phyloP scores from a whole-genome alignment of 2,113 vertebrate species.

The Xiphorhynchus elegans region DNA sequence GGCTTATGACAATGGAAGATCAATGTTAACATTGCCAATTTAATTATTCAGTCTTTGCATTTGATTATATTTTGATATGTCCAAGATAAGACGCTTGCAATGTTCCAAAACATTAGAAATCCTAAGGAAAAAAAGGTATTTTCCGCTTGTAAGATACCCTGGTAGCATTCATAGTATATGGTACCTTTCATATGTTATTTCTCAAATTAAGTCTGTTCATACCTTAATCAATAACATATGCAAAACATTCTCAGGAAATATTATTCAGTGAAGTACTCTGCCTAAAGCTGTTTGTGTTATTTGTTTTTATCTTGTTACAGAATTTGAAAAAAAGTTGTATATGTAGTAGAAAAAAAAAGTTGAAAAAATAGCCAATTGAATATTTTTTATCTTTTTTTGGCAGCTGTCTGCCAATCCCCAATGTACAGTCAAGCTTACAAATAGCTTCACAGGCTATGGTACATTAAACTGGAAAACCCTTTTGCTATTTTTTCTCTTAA shows the following conservation, averaged over 20 bases:
- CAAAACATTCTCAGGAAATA: background rate
- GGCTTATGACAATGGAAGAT: background rate
- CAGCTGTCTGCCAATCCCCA: background rate
- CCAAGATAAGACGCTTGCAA: background rate
- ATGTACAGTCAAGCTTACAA: background rate
- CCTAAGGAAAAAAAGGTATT: background rate
- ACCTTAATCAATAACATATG: background rate
- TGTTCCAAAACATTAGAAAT: background rate
- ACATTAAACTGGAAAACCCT: background rate
- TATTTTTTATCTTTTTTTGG: background rate
- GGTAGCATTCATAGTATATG: background rate
- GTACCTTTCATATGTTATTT: background rate
- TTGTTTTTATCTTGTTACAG: background rate
- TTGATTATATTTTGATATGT: background rate
- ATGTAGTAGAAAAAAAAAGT: background rate
- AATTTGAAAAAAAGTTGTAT: background rate
- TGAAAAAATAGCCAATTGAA: background rate
- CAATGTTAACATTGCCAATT: background rate
- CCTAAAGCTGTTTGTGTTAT: background rate
- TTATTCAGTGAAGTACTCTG: background rate
- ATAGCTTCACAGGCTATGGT: background rate
- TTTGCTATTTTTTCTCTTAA: background rate
- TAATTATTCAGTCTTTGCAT: background rate
- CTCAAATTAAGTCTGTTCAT: background rate
- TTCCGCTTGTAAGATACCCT: background rate